Percentiles rank a stretch among this genome's conserved stretches.
phyloP scores from a whole-genome alignment of 2,888 invertebrate species.

The Dasysyrphus tricinctus region DNA sequence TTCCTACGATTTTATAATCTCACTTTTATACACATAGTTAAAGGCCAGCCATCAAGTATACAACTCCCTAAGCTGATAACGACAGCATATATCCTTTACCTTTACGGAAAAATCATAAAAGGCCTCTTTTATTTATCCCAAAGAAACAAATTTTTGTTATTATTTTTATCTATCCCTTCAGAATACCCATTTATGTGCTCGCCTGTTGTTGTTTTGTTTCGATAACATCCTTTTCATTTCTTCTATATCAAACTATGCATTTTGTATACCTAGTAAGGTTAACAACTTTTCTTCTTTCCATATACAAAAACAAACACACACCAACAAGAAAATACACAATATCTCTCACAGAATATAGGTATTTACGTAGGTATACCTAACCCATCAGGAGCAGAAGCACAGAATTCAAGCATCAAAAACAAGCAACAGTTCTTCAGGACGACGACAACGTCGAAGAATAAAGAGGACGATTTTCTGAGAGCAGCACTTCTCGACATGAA shows the following conservation, averaged over 20 bases:
- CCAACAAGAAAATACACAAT: constrained; percentile 15
- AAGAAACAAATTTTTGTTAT: constrained; percentile 20
- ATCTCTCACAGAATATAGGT: neutral
- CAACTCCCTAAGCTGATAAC: neutral
- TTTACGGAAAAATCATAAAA: constrained; percentile 30
- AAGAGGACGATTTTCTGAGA: constrained; percentile 32
- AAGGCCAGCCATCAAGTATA: constrained; percentile 9
- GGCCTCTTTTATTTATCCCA: constrained; percentile 20
- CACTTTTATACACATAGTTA: neutral
- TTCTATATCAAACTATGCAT: constrained; percentile 33
- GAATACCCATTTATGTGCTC: constrained; percentile 48
- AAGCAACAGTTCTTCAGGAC: constrained; percentile 66
- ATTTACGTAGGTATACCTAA: neutral
- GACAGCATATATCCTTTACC: neutral
- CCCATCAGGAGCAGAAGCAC: constrained; percentile 3
- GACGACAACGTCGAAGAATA: neutral
- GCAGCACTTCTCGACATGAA: constrained; percentile 50
- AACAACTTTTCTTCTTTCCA: constrained; percentile 58
- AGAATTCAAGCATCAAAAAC: constrained; percentile 8
- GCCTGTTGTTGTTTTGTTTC: constrained; percentile 55
- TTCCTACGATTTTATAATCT: too few relatives aligned
- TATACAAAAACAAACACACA: constrained; percentile 3
- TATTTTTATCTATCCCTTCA: constrained; percentile 47
- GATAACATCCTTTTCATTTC: constrained; percentile 53
- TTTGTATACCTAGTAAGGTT: constrained; percentile 46